Evolutionary conservation across 2,888 invertebrate species (phyloP), one percentile per base, ranked within the genome.

Genomic region (Zelleria hepariella): DNA sequence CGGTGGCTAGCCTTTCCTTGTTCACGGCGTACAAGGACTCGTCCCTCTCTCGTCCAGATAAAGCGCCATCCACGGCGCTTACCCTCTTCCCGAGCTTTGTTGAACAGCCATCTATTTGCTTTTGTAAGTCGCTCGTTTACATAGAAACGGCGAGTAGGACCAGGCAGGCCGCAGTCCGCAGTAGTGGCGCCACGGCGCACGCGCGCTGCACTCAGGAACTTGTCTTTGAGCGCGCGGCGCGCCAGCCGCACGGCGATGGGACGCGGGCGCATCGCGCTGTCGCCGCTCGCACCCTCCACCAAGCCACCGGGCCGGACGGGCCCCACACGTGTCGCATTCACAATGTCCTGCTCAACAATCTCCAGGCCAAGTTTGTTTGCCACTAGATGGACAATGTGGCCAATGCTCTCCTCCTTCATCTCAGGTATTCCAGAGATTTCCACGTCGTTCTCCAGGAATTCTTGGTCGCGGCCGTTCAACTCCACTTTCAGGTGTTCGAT

Each of bases 381-480:
- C 3, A 65, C 26, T 0, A 59, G 18, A 7, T 24, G 15, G 2
- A 57, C 55, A 2, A 63, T 15, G 18, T 65, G 63, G 10, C 27
- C 24, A 2, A 57, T 5, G 42, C 61, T 63, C 49, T 64, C 65
- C 2, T 57, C 60, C 6, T 25, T 53, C 2, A 56, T 57, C 47
- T 64, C 65, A 0, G 62, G 62, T 21, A 65, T 21, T 2, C 62
- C 60, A 1, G 62, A 32, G 2, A 65, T 60, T 8, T 62, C 63
- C 5, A 65, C 18, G 25, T 65, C 63, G 8, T 56, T 65, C 4
- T 58, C 4, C 15, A 64, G 8, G 26, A 55, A n/a, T 8, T 60
- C 59, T 20, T 64, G 64, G 10, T 65, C 64, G 5, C 61, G 58
- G 20, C 61, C 62, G 26, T 63, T 61, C 3, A 64, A 5, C 7